Conservation (phyloP, 2,888 invertebrate genomes). For the Hipparchia semele region DNA sequence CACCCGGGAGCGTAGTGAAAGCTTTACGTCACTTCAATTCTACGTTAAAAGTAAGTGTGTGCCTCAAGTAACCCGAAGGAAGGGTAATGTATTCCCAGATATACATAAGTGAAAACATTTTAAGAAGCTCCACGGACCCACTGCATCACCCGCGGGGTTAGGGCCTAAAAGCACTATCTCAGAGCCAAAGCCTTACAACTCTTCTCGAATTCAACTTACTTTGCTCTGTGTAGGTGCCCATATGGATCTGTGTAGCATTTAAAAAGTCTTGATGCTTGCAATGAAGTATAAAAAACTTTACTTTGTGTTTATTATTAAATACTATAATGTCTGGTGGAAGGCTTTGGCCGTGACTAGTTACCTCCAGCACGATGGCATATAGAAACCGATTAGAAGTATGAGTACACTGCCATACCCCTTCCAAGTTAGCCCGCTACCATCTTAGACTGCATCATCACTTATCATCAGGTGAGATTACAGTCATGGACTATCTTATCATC, state of each 20-base stretch:
- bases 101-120: conserved; percentile 83
- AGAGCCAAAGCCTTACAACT: conserved; percentile 82
- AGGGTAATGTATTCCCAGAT: conserved; percentile 82
- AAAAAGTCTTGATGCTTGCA: conserved; percentile 57
- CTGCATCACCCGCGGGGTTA: conserved; percentile 83
- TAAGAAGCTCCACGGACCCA: conserved; percentile 81
- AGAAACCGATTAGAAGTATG: too few relatives aligned
- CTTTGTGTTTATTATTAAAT: too few relatives aligned
- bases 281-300: neutral
- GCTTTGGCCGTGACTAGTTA: too few relatives aligned
- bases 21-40: conserved; percentile 82
- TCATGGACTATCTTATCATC: too few relatives aligned
- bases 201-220: conserved; percentile 83
- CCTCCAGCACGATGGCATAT: too few relatives aligned
- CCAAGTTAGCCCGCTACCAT: too few relatives aligned
- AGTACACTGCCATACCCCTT: too few relatives aligned
- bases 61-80: conserved; percentile 78
- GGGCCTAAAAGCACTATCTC: conserved; percentile 84
- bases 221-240: conserved; percentile 76
- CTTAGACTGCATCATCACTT: too few relatives aligned
- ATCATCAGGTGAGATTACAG: too few relatives aligned
- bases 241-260: conserved; percentile 55
- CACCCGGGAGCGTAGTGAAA: conserved; percentile 75
- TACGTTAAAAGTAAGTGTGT: conserved; percentile 80
- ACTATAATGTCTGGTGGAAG: too few relatives aligned